These are phyloP conservation scores for Sebastes hubbsi DNA, from an alignment of 2,797 vertebrate genomes.

Conservation along the genomic window DNA sequence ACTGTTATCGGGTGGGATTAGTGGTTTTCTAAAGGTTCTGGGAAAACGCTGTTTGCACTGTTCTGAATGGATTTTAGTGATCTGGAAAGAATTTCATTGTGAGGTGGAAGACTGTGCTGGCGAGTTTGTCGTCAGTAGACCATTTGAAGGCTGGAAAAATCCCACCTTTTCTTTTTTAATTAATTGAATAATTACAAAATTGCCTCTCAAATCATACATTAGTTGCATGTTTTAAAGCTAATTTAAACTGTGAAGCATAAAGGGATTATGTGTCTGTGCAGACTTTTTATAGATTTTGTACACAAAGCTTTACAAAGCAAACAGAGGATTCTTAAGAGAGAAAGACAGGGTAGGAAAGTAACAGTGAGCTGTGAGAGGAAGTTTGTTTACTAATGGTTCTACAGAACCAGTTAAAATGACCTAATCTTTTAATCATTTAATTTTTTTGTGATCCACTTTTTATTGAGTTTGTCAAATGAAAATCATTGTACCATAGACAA, in stretches of 20 bases:
- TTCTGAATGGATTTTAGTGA: slow-evolving; percentile 7
- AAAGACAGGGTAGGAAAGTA: neutral
- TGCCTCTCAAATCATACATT: neutral
- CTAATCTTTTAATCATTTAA: too few species aligned
- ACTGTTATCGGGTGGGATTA: slow-evolving; percentile 28
- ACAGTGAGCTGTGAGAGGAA: neutral
- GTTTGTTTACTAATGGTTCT: neutral
- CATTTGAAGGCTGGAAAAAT: neutral
- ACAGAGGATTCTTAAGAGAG: neutral
- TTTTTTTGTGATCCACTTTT: too few species aligned
- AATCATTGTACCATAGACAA: too few species aligned
- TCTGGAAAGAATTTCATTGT: neutral
- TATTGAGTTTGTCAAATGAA: too few species aligned
- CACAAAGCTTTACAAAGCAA: neutral
- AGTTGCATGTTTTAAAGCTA: neutral
- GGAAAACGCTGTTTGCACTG: slow-evolving; percentile 26
- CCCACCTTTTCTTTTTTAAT: neutral
- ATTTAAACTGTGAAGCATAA: neutral
- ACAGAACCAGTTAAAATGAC: neutral
- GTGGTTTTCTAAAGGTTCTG: slow-evolving; percentile 36
- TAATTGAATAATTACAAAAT: neutral
- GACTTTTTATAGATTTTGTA: neutral
- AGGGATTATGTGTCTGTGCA: neutral
- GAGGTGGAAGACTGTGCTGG: neutral
- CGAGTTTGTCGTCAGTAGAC: neutral